Base-by-base conservation (phyloP, 2,113 vertebrate species). In the Actinemys pallida region DNA sequence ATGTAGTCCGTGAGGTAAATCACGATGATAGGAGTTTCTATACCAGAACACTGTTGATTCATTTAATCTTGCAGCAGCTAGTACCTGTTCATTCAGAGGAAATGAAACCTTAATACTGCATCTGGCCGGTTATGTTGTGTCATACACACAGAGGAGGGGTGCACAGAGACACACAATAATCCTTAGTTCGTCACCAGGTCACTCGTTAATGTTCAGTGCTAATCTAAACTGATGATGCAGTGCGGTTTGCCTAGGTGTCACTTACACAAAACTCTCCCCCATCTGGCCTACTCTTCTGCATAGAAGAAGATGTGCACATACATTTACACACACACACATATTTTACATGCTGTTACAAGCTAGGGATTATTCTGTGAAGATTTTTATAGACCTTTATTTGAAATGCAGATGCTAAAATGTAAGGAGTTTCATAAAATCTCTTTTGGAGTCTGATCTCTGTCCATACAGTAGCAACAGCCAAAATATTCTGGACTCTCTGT, bases 1-100 rank as follows among this genome's bases (percentile, higher is more conserved):
- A 29, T 17, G 14, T 72, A 39, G 88, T 84, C 47, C 76, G 45
- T 53, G 57, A 45, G 86, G 95, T 96, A 95, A 96, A 83, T 50
- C 1, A 39, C 96, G 96, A 88, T 87, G 11, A 27, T 96, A 95
- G 92, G 89, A 96, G 92, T 96, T 84, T 25, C 95, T 94, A 93
- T 92, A 59, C 75, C 94, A 92, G 92, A 35, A 42, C 93, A 90
- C 90, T 87, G 94, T 88, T 96, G 79, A 93, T 95, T 93, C 95
- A 93, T 86, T 96, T 94, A 39, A 76, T 95, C 94, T 97, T 5
- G 0, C 88, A 76, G 39, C 39, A 87, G 95, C 69, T 94, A 94
- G 89, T 90, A 94, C 93, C 92, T 96, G 84, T 79, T 86, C 79
- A 83, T 42, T 50, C 90, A 88, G 19, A 0, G 76, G 75, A 91